Evolutionary conservation across 2,888 invertebrate genomes (phyloP).

Genomic region (Operophtera brumata): DNA sequence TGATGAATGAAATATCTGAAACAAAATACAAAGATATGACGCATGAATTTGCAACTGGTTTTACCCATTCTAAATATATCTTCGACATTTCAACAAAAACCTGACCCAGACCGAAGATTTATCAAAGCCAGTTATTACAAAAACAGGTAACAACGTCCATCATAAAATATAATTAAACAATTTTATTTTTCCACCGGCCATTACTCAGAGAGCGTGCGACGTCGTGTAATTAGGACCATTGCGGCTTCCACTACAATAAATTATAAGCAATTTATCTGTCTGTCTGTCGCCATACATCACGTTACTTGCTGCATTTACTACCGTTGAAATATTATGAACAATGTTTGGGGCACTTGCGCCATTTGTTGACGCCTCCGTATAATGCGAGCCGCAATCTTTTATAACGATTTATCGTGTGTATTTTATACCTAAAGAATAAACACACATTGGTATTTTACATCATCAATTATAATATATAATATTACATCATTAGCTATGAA

Average conservation of each 20-base stretch:
- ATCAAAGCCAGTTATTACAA: slow-evolving; percentile 12
- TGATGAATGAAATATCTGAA: neutral
- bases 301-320: slow-evolving; percentile 59
- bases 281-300: slow-evolving; percentile 76
- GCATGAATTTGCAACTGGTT: slow-evolving; percentile 3
- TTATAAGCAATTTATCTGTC: slow-evolving; percentile 79
- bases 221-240: slow-evolving; percentile 66
- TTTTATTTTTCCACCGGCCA: slow-evolving; percentile 44
- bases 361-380: slow-evolving; percentile 51
- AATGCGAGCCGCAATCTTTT: slow-evolving; percentile 23
- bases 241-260: slow-evolving; percentile 73
- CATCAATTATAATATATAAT: neutral
- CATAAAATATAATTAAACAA: slow-evolving; percentile 30
- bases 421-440: too few relatives aligned
- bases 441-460: too few relatives aligned
- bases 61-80: neutral
- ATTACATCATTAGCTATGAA: slow-evolving; percentile 8
- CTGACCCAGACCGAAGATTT: slow-evolving; percentile 4
- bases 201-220: slow-evolving; percentile 51
- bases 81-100: slow-evolving; percentile 4
- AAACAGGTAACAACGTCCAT: slow-evolving; percentile 13
- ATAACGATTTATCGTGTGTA: slow-evolving; percentile 12
- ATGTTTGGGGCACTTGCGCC: slow-evolving; percentile 48
- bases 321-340: slow-evolving; percentile 73
- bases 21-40: neutral